Base-by-base conservation (phyloP, 1,140 invertebrate genomes). In the Solenopsis fugax region DNA sequence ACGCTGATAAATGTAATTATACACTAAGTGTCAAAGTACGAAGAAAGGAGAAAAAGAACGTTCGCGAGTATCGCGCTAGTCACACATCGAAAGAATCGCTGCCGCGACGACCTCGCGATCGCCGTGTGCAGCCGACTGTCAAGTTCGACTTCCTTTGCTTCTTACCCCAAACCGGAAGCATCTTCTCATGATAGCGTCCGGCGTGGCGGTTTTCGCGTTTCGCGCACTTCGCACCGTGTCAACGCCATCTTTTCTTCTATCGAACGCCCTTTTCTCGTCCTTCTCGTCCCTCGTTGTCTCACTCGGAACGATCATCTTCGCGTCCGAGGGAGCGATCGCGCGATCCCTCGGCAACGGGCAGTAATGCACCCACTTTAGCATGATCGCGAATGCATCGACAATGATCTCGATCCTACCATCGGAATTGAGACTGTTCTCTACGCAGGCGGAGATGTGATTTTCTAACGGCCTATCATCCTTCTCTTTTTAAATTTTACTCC, bases 361-460 rank as follows among this genome's bases (percentile, higher is more conserved):
- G 60, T 95, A 94, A 84, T 94, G 94, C 72, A 95, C 94, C 94
- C 94, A 95, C 94, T 95, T 95, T 91, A 95, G 92, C 95, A 95
- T 95, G 84, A 76, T 88, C 65, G 80, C 67, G 64, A 16, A 18
- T 6, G 29, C 62, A 50, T 21, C 29, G 45, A 13, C 58, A 34
- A n/a, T 18, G 24, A 71, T 60, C 80, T 12, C 52, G 54, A 73
- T 18, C 45, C 54, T 75, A 84, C 1, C 69, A 75, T 84, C 54
- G 24, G 54, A 58, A 81, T 5, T 41, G 75, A 88, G 81, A 80
- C 60, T 69, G 54, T 75, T 77, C 69, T 50, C 50, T 48, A 13
- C 54, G 12, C 54, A 21, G 73, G 45, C 29, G 54, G 21, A 60
- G 24, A 45, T 41, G 24, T 45, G 69, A 67, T 84, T 87, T 62